A percentile compares a stretch with the other conserved stretches of the same genome.
These are phyloP conservation scores for Gallinago jamesoni DNA, from an alignment of 2,113 vertebrate species.

Conservation along the genomic window DNA sequence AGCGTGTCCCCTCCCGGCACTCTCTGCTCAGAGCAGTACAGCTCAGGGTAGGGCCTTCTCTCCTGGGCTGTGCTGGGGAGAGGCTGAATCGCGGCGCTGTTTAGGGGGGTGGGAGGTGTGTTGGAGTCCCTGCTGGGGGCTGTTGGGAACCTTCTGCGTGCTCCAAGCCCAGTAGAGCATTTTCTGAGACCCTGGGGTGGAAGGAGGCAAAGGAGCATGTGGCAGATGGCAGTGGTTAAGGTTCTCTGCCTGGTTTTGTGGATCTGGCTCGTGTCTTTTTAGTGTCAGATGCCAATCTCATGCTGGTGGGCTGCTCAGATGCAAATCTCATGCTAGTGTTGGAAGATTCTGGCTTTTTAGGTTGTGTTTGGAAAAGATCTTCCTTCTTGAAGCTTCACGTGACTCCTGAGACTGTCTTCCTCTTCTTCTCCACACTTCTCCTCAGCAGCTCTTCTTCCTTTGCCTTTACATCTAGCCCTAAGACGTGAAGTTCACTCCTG, in stretches of 20 bases:
- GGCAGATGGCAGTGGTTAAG: background rate
- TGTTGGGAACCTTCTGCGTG: accelerated
- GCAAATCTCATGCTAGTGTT: background rate
- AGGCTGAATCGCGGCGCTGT: accelerated
- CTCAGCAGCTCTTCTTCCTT: background rate
- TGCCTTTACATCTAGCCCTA: background rate
- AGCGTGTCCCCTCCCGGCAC: background rate
- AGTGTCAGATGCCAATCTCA: background rate
- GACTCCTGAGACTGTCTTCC: background rate
- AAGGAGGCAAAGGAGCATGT: background rate
- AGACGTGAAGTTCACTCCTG: background rate
- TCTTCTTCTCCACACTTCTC: background rate
- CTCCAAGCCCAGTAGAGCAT: background rate
- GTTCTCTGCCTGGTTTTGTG: background rate
- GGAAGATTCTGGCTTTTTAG: background rate
- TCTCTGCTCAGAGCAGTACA: background rate
- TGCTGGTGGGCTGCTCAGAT: background rate
- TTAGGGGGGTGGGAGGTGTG: background rate
- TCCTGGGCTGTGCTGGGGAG: background rate
- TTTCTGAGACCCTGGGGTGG: background rate
- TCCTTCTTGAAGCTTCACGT: background rate
- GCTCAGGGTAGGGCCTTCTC: background rate
- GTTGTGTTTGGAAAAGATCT: background rate
- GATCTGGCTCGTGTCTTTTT: background rate
- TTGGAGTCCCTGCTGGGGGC: background rate